Conservation (phyloP, 2,113 vertebrate species). For the Sceloporus undulatus region DNA sequence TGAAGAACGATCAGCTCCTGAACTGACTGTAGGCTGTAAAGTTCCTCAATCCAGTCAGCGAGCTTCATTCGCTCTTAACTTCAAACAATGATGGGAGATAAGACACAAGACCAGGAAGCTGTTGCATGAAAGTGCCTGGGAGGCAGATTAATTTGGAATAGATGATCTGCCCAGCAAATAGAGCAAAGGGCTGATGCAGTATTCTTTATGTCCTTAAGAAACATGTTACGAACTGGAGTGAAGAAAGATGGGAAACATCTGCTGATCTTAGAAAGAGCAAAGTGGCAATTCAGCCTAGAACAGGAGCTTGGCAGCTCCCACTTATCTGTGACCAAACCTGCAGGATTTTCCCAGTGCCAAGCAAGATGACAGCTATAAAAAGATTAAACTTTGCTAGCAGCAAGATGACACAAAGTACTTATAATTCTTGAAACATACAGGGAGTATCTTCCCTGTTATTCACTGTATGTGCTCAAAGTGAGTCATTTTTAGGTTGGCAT, state of each 20-base stretch:
- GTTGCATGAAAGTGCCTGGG: no score
- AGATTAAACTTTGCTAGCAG: not conserved
- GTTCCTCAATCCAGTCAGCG: no score
- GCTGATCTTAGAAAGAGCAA: conserved; percentile 24
- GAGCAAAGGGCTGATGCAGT: conserved; percentile 42
- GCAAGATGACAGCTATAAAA: conserved; percentile 30
- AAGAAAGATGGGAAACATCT: conserved; percentile 13
- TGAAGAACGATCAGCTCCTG: no score
- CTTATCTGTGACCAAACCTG: conserved; percentile 35
- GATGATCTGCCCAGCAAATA: conserved; percentile 43
- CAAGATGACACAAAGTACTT: conserved; percentile 7
- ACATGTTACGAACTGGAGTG: conserved; percentile 34
- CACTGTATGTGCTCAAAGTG: conserved; percentile 44
- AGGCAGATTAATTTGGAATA: conserved; percentile 63
- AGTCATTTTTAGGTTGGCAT: conserved; percentile 18
- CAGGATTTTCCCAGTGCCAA: conserved; percentile 7
- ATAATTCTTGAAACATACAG: not conserved
- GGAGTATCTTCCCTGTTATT: conserved; percentile 40
- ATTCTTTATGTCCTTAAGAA: conserved; percentile 47
- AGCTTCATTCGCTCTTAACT: no score
- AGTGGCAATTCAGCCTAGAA: conserved; percentile 41
- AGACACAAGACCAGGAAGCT: no score
- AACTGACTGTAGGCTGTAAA: no score
- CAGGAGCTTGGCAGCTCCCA: conserved; percentile 27
- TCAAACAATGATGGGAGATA: no score